A percentile compares a stretch with the other conserved stretches of the same genome.
phyloP scores from a whole-genome alignment of 2,113 vertebrate species.

The Vimba vimba region DNA sequence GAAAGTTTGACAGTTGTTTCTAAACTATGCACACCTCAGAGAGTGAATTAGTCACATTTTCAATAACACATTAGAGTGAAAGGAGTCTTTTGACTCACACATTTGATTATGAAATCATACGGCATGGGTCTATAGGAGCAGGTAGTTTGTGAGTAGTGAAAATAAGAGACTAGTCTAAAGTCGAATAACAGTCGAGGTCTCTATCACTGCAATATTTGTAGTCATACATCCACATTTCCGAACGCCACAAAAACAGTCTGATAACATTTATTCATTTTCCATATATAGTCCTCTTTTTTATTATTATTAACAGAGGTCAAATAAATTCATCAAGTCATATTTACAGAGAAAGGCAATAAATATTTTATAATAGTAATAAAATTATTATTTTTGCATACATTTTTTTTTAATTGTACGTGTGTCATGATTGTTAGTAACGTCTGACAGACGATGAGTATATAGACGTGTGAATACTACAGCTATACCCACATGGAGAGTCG shows the following conservation, averaged over 20 bases:
- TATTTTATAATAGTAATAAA: constrained; percentile 87
- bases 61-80: neutral
- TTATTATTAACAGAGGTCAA: constrained; percentile 80
- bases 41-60: neutral
- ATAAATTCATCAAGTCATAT: constrained; percentile 84
- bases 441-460: constrained; percentile 72
- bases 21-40: neutral
- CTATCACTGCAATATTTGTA: neutral
- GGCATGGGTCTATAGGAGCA: neutral
- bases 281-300: constrained; percentile 82
- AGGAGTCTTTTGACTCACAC: neutral
- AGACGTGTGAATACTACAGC: constrained; percentile 59
- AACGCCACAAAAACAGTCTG: constrained; percentile 59
- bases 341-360: constrained; percentile 86
- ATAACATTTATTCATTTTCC: constrained; percentile 14
- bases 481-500: constrained; percentile 49
- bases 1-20: neutral
- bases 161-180: no score
- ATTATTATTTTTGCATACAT: constrained; percentile 79
- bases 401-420: constrained; percentile 77
- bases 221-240: neutral
- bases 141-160: neutral
- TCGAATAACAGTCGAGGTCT: neutral
- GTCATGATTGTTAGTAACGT: constrained; percentile 81
- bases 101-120: neutral